Evolutionary conservation across 1,140 invertebrate species (phyloP).

Genomic region (Pentalonia nigronervosa): DNA sequence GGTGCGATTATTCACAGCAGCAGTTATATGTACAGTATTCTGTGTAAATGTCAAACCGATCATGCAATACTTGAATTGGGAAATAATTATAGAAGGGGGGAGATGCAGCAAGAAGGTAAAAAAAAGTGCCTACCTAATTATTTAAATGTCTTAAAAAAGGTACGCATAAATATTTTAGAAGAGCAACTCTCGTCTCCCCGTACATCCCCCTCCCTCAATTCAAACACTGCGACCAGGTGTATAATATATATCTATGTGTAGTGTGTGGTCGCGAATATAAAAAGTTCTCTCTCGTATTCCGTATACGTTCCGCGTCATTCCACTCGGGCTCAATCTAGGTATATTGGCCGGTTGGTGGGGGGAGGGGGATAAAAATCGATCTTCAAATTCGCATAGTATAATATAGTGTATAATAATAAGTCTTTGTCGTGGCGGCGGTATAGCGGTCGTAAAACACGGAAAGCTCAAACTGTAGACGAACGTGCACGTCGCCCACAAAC

Average conservation of each 20-base stretch:
- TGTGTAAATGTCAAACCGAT: too few species aligned
- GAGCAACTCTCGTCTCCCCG: too few species aligned
- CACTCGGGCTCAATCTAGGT: neutral
- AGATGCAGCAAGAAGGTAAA: too few species aligned
- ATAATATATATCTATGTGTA: neutral
- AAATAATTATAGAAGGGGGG: too few species aligned
- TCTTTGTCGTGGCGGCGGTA: neutral
- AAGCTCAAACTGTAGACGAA: neutral
- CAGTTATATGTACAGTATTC: too few species aligned
- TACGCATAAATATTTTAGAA: too few species aligned
- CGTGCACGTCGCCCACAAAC: neutral
- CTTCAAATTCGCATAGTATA: neutral
- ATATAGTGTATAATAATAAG: neutral
- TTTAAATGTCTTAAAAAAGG: too few species aligned
- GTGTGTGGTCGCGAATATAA: neutral
- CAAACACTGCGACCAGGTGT: neutral
- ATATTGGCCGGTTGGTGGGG: neutral
- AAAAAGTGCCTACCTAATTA: too few species aligned
- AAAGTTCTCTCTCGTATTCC: neutral
- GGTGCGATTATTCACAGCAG: too few species aligned
- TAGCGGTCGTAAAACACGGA: neutral
- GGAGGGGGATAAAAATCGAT: neutral
- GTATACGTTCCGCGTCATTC: neutral
- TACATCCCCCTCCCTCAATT: too few species aligned
- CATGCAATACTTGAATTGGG: too few species aligned